Conservation (phyloP, 2,797 vertebrate genomes). For the Lerista edwardsae region DNA sequence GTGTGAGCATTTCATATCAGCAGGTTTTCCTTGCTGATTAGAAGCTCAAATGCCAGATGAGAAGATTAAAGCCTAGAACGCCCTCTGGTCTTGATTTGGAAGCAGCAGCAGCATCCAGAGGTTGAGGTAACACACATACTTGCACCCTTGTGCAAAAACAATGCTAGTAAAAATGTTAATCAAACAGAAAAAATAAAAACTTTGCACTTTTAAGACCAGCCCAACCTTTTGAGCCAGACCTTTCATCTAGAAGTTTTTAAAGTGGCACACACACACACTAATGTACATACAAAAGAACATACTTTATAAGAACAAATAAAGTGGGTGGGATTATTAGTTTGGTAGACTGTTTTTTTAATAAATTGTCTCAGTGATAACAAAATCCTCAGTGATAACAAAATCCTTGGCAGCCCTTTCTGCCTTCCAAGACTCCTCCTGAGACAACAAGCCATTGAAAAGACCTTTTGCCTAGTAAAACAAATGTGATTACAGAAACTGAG, state of each 20-base stretch:
- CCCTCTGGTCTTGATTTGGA: neutral
- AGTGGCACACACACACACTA: slow-evolving; percentile 15
- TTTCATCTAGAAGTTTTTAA: neutral
- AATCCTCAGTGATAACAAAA: slow-evolving; percentile 44
- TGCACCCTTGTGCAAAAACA: neutral
- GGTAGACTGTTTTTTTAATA: neutral
- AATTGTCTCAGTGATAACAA: slow-evolving; percentile 35
- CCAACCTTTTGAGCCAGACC: neutral
- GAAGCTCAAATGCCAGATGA: neutral
- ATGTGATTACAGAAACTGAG: slow-evolving; percentile 14
- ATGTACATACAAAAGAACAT: neutral
- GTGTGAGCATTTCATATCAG: too few relatives aligned
- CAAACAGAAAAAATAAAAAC: neutral
- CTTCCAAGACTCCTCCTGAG: slow-evolving; percentile 23
- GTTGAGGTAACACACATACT: neutral
- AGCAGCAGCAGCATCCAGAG: neutral
- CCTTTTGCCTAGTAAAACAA: slow-evolving; percentile 19
- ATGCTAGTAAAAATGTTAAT: neutral
- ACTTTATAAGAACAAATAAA: slow-evolving; percentile 12
- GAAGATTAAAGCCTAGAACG: neutral
- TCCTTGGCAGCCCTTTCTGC: slow-evolving; percentile 10
- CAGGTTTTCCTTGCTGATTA: neutral
- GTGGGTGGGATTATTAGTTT: neutral
- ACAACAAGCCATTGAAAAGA: slow-evolving; percentile 27
- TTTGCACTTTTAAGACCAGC: neutral